A percentile compares a stretch with the other conserved stretches of the same genome.
These are phyloP conservation scores for Trichopoda pennipes DNA, from an alignment of 2,888 invertebrate genomes.

Conservation along the genomic window DNA sequence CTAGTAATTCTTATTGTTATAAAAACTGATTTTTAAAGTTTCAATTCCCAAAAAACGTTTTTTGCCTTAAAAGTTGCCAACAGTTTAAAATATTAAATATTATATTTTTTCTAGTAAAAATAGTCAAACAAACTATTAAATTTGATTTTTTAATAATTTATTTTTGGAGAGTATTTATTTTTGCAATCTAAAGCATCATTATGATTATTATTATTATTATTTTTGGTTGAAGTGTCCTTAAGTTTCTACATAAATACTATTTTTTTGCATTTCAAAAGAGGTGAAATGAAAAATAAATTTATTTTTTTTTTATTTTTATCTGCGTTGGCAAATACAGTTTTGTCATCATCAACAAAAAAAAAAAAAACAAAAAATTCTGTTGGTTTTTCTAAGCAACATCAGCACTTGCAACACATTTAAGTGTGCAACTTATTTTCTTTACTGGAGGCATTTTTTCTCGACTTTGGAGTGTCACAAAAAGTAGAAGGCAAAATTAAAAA, in stretches of 20 bases:
- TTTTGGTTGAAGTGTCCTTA: slow-evolving; percentile 50
- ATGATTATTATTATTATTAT: slow-evolving; percentile 43
- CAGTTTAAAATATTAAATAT: not conserved
- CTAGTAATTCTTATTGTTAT: too few relatives aligned
- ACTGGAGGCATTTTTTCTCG: slow-evolving; percentile 51
- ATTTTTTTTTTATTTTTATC: slow-evolving; percentile 42
- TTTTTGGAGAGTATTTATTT: slow-evolving; percentile 36
- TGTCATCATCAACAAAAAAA: slow-evolving; percentile 43
- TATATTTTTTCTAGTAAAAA: slow-evolving; percentile 6
- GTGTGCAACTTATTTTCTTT: slow-evolving; percentile 56
- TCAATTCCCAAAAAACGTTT: too few relatives aligned
- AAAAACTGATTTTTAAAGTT: too few relatives aligned
- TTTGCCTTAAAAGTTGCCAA: not conserved
- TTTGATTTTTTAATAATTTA: slow-evolving; percentile 4
- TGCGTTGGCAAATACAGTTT: slow-evolving; percentile 53
- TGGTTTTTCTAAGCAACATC: slow-evolving; percentile 19
- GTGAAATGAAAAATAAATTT: slow-evolving; percentile 29
- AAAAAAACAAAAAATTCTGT: too few relatives aligned
- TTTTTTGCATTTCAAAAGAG: slow-evolving; percentile 12
- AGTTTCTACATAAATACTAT: slow-evolving; percentile 17
- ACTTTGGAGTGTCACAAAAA: slow-evolving; percentile 51
- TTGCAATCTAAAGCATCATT: slow-evolving; percentile 46
- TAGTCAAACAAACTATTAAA: slow-evolving; percentile 19
- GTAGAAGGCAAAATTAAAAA: slow-evolving; percentile 16
- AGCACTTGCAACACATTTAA: slow-evolving; percentile 32